These are phyloP conservation scores for Mesocricetus auratus DNA, from an alignment of 2,113 vertebrate genomes.

Conservation along the genomic window DNA sequence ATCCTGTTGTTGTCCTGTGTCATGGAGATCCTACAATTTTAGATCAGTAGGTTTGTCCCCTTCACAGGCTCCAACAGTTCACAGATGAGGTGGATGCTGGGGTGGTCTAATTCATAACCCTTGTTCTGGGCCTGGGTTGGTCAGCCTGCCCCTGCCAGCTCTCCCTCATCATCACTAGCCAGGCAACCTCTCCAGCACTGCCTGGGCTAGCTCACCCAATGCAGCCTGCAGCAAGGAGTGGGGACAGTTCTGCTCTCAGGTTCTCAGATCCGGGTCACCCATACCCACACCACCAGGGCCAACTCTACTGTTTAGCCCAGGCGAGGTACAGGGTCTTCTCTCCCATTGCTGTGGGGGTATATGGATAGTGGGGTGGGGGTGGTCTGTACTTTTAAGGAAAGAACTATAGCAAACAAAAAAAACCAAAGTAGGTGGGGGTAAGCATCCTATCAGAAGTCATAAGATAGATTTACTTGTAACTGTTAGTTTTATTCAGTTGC, in stretches of 20 bases:
- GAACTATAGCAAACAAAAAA: conserved; percentile 74
- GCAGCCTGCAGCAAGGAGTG: neutral
- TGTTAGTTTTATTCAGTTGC: conserved; percentile 82
- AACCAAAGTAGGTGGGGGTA: conserved; percentile 48
- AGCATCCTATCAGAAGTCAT: conserved; percentile 80
- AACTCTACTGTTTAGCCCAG: neutral
- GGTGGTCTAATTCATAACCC: neutral
- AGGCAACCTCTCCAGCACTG: neutral
- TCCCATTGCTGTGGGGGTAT: neutral
- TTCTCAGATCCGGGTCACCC: neutral
- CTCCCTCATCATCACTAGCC: neutral
- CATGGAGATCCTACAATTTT: neutral
- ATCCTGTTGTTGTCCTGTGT: neutral
- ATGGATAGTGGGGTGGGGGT: neutral
- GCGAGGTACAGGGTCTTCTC: neutral
- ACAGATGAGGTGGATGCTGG: neutral
- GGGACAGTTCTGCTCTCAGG: neutral
- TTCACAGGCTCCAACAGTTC: neutral
- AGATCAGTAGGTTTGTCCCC: neutral
- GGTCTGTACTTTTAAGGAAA: conserved; percentile 74
- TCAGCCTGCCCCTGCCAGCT: neutral
- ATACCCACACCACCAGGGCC: neutral
- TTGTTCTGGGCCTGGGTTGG: neutral
- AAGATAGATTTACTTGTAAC: conserved; percentile 82
- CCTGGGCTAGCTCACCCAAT: neutral